phyloP scores from a whole-genome alignment of 2,888 invertebrate species.

The Xestia rhomboidea region DNA sequence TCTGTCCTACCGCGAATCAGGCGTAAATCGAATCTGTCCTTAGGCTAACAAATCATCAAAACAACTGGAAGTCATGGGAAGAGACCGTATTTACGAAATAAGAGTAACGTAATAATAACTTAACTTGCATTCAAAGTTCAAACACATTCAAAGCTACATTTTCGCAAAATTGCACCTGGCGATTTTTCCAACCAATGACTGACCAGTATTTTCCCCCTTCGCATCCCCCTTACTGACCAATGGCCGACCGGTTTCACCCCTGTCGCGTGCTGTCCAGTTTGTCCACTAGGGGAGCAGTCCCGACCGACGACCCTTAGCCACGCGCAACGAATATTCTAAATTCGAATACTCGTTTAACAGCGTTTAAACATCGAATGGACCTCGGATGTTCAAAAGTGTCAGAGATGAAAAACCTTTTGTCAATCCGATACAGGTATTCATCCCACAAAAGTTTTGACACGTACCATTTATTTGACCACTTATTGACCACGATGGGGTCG shows the following conservation, averaged over 20 bases:
- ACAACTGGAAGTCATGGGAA: too few relatives aligned
- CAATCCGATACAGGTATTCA: constrained; percentile 82
- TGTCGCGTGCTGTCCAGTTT: constrained; percentile 81
- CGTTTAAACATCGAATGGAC: constrained; percentile 85
- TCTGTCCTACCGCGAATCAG: too few relatives aligned
- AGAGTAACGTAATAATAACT: background rate
- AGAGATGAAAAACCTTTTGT: constrained; percentile 84
- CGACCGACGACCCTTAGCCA: constrained; percentile 66
- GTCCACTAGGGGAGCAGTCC: constrained; percentile 65
- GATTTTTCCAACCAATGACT: constrained; percentile 77
- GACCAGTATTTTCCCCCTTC: constrained; percentile 55
- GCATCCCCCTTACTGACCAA: constrained; percentile 82
- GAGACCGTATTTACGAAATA: background rate
- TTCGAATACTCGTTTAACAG: constrained; percentile 71
- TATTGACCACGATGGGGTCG: constrained; percentile 81
- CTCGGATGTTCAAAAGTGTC: constrained; percentile 85
- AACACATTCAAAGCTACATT: background rate
- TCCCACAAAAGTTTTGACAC: constrained; percentile 84
- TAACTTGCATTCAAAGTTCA: background rate
- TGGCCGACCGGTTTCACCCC: constrained; percentile 84
- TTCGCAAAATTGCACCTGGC: constrained; percentile 81
- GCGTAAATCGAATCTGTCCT: too few relatives aligned
- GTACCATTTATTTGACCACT: constrained; percentile 85
- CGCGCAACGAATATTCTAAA: constrained; percentile 72
- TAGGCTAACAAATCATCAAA: too few relatives aligned